Evolutionary conservation across 2,888 invertebrate species (phyloP).

Genomic region (Lasioglossum villosulum): DNA sequence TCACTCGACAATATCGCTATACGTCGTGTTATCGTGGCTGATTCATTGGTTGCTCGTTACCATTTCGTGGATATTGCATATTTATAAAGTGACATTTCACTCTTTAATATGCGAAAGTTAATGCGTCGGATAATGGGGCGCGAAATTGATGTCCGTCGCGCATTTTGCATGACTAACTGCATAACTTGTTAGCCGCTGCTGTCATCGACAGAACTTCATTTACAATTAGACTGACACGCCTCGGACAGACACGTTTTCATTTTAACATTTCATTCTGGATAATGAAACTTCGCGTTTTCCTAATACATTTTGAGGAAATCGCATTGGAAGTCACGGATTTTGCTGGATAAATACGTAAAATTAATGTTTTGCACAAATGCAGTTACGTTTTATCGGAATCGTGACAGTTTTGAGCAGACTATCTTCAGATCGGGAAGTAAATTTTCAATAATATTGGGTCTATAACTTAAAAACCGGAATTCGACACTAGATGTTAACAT

Average conservation of each 20-base stretch:
- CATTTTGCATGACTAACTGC: constrained; percentile 26
- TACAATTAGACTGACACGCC: background rate
- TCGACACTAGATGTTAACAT: too few species aligned
- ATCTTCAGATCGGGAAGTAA: background rate
- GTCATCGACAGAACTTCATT: background rate
- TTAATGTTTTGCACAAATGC: background rate
- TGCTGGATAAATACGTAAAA: background rate
- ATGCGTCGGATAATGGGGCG: constrained; percentile 26
- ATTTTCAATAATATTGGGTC: too few species aligned
- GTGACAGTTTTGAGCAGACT: too few species aligned
- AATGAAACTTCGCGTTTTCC: background rate
- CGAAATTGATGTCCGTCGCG: constrained; percentile 25
- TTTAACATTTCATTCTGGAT: background rate
- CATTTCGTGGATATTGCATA: constrained; percentile 23
- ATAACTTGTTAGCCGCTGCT: constrained; percentile 21
- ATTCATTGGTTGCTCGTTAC: background rate
- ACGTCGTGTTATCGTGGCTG: constrained; percentile 1
- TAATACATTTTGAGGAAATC: background rate
- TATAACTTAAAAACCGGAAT: too few species aligned
- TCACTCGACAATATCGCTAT: background rate
- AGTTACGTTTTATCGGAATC: background rate
- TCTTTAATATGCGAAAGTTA: constrained; percentile 16
- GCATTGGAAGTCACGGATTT: background rate
- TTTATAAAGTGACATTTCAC: constrained; percentile 43
- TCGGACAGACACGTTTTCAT: background rate